Evolutionary conservation across 2,888 invertebrate genomes (phyloP), one percentile per base, ranked within the genome.

Genomic region (Ormyrus pomaceus): DNA sequence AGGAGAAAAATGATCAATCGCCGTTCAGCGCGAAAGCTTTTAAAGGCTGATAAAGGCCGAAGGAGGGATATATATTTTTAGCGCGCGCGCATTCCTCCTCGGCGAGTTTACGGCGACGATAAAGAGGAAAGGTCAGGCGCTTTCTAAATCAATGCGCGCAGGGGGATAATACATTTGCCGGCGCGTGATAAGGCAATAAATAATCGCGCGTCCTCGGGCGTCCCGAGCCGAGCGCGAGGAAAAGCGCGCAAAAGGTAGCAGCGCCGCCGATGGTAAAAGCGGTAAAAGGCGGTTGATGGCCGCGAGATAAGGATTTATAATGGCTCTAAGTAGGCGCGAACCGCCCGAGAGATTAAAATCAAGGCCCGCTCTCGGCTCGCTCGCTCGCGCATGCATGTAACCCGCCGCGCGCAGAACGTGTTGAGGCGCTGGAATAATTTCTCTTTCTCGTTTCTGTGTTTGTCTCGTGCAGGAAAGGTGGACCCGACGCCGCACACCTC

Each of bases 401-500:
- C 19, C 6, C 51, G 13, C 6, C 9, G 48, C 19, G n/a, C 46
- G 50, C 45, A 19, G 13, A 69, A 9, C 8, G 19, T 4, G 34
- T 56, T 58, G 51, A 66, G 19, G 6, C 45, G 53, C 6, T 59
- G 46, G 19, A 81, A 76, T 78, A 73, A 75, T 81, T 71, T 81
- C 9, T 84, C 81, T 83, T 83, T 79, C 77, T 84, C 83, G 75
- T 84, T 87, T 84, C 81, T 86, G 85, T 19, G 19, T 85, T 84
- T 85, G 87, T 92, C 19, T 19, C 53, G 13, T 92, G 56, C 92
- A 95, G 95, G 95, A 92, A 95, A 95, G 93, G 94, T 95, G 92
- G 96, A 95, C 89, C 95, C 95, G 83, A 94, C 95, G 88, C 94
- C 95, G 83, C 95, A 95, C 90, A 94, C 95, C 86, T 94, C 95